Evolutionary conservation across 1,140 invertebrate genomes (phyloP), one percentile per base, ranked within the genome.

Genomic region (Ceratosolen fusciceps): DNA sequence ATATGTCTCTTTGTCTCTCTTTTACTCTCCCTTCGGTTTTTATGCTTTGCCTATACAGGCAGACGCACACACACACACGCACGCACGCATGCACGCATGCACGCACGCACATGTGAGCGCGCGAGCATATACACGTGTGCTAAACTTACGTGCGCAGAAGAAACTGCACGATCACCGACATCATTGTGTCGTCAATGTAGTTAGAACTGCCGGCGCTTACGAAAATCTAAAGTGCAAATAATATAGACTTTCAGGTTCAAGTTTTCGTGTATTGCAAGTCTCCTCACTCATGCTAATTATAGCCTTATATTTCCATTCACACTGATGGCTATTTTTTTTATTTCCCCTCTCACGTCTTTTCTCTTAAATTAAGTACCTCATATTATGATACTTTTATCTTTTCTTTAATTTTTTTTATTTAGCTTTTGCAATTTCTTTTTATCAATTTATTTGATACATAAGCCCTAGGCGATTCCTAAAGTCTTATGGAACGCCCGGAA

Each of bases 41-140:
- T 65, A 37, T 65, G 19, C 60, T 65, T 84, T 80, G 80, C 79
- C 82, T 83, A 26, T 21, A 68, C 67, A 68, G 12, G 39, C 67
- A 47, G 19, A 39, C 39, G n/a, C n/a, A n/a, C n/a, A n/a, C n/a
- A n/a, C n/a, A n/a, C n/a, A n/a, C n/a, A n/a, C n/a, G n/a, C n/a
- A n/a, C n/a, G n/a, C n/a, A n/a, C n/a, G n/a, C n/a, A n/a, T n/a
- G n/a, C n/a, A n/a, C n/a, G n/a, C n/a, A n/a, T n/a, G n/a, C n/a
- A n/a, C n/a, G n/a, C n/a, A n/a, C n/a, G n/a, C n/a, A n/a, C n/a
- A n/a, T n/a, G n/a, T n/a, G n/a, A n/a, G n/a, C n/a, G n/a, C n/a
- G n/a, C n/a, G n/a, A n/a, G n/a, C n/a, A n/a, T n/a, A n/a, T n/a
- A 68, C 39, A 68, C 31, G 67, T 65, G 37, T 68, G 67, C 60